Base-by-base conservation (phyloP, 92 coral and sea anemone genomes). In the Pocillopora grandis region DNA sequence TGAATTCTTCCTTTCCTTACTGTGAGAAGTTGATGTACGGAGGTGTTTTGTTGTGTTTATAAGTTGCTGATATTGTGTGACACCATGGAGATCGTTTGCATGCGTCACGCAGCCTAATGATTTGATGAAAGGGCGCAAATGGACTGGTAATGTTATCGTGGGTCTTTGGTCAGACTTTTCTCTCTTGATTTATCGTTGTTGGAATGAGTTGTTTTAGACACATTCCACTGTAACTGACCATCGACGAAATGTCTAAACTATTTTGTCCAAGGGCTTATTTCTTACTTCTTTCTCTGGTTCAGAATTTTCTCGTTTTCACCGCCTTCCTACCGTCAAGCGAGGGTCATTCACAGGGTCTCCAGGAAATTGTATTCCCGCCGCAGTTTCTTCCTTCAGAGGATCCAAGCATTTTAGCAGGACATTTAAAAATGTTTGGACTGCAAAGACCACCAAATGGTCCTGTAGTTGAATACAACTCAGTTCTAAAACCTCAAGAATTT, bases 391-490 rank as follows among this genome's bases (percentile, higher is more conserved):
- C 94, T 20, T 91, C 95, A 12, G 60, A 85, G 27, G 83, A 82
- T 64, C 92, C 95, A 16, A 35, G 18, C 60, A 21, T 71, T 15
- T 94, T 90, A 9, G 84, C 96, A 9, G 99, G 99, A 5, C 99
- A 96, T 76, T 84, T 94, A 19, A 84, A 91, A 78, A 88, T 93
- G 63, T 96, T 96, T 81, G 99, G 99, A 75, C 90, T 88, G 74
- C 99, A 96, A 79, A 78, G 91, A 61, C 95, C 95, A 11, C 92
- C 99, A 37, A 88, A 87, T 72, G 97, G 98, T 10, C 99, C 98
- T 0, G 90, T 96, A 11, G 82, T 80, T n/a, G 97, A 96, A 66
- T 93, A 96, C 82, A 86, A 82, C 63, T 80, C 87, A 37, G 93
- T 95, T 10, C 87, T 96, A n/a, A 88, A 87, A 72, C 99, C 99